Base-by-base conservation (phyloP, 64 coral and sea anemone species). In the Montipora capricornis region DNA sequence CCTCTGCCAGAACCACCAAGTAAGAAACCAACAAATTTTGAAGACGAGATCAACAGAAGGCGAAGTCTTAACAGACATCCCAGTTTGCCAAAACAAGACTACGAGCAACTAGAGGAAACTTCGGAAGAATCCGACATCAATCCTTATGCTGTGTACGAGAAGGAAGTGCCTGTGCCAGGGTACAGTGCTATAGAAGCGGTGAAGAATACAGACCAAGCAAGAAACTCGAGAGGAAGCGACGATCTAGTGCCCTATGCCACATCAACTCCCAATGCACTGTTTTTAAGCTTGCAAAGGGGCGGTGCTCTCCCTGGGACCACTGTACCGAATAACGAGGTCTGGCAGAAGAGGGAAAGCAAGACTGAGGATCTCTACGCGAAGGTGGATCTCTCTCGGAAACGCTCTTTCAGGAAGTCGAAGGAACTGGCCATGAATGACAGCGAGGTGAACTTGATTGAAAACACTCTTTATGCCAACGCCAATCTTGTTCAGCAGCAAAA, bases 371-470 rank as follows among this genome's bases (percentile, higher is more conserved):
- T 79, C 13, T 95, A 95, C 29, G 80, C 93, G 55, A 49, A 49
- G 24, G 94, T 93, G 13, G 95, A 96, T 49, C 58, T 92, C 49
- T 92, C 87, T 3, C 88, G 75, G 61, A 96, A 94, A 19, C 87
- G 88, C 11, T 96, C 95, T 4, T 94, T 94, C 82, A 89, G 95
- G 17, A 96, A 96, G 62, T 94, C 91, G 5, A 94, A 84, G 82
- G 96, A 95, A 74, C 58, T 83, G 1, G 82, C 64, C 74, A 95
- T 97, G 83, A 94, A 97, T 68, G 96, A 97, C 66, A 97, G 96
- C 76, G 93, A 97, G 44, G 71, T 92, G 6, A 97, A 97, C 85
- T 92, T 97, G 49, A 97, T 97, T 50, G 96, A 97, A 49, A 97
- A 97, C 79, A 92, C 96, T 15, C 75, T 97, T 46, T 97, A 95